A percentile compares a stretch with the other conserved stretches of the same genome.
Conservation (phyloP, 2,797 vertebrate species). For the Rhabdomys pumilio region DNA sequence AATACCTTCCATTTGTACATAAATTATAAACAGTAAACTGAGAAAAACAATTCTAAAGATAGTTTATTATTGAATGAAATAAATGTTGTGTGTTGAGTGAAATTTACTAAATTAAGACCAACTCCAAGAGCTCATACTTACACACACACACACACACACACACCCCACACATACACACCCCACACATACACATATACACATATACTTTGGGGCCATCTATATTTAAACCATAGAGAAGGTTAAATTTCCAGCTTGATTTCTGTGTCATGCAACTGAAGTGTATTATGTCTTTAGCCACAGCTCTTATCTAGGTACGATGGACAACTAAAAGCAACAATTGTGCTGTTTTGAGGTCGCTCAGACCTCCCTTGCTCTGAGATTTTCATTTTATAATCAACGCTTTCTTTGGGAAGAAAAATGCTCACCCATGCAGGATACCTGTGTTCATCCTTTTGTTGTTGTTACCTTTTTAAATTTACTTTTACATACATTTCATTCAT, state of each 20-base stretch:
- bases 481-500: background rate
- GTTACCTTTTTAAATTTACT: background rate
- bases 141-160: no score
- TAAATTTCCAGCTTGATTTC: background rate
- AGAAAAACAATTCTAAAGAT: background rate
- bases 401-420: background rate
- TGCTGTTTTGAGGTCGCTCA: conserved; percentile 21
- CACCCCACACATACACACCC: no score
- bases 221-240: background rate
- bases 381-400: background rate
- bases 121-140: background rate
- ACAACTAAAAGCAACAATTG: background rate
- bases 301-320: background rate
- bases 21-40: conserved; percentile 59
- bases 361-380: background rate
- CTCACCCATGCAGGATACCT: background rate
- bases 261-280: background rate
- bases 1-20: conserved; percentile 40
- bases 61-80: conserved; percentile 72
- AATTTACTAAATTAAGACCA: conserved; percentile 69
- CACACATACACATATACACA: accelerated
- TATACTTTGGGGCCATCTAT: conserved; percentile 29
- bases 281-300: background rate
- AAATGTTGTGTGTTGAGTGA: conserved; percentile 56
- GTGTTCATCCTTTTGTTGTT: background rate